Conservation (phyloP, 2,888 invertebrate genomes). For the Sinodicranocentrus sp. region DNA sequence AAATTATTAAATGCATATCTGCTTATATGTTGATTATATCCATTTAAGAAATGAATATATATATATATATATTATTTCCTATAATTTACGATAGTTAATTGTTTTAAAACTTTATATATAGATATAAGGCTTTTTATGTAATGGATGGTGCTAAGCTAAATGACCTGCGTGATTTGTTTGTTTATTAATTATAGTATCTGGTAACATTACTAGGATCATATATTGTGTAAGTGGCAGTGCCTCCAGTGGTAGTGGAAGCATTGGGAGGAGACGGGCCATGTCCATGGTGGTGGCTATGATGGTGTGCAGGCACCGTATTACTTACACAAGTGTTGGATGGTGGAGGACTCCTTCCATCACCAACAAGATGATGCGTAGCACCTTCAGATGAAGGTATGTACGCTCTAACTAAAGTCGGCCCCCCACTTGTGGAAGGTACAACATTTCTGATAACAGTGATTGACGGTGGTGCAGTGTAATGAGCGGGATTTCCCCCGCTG, state of each 20-base stretch:
- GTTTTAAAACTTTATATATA: too few species aligned
- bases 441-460: slow-evolving; percentile 56
- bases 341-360: slow-evolving; percentile 44
- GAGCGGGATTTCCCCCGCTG: slow-evolving; percentile 51
- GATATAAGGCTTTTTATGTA: too few species aligned
- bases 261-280: slow-evolving; percentile 23
- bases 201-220: slow-evolving; percentile 63
- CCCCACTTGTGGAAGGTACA: slow-evolving; percentile 8
- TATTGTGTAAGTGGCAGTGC: slow-evolving; percentile 37
- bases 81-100: too few species aligned
- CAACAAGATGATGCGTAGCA: slow-evolving; percentile 17
- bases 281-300: slow-evolving; percentile 33
- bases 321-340: neutral
- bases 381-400: slow-evolving; percentile 62
- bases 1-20: too few species aligned
- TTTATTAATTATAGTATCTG: slow-evolving; percentile 62
- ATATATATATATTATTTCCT: too few species aligned
- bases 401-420: slow-evolving; percentile 60
- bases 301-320: slow-evolving; percentile 51
- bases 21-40: too few species aligned
- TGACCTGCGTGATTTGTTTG: neutral
- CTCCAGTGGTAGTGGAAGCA: slow-evolving; percentile 24
- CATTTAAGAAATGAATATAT: too few species aligned
- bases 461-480: slow-evolving; percentile 19
- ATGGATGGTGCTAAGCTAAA: neutral